Conservation (phyloP, 2,797 vertebrate species). For the Peromyscus melanophrys region DNA sequence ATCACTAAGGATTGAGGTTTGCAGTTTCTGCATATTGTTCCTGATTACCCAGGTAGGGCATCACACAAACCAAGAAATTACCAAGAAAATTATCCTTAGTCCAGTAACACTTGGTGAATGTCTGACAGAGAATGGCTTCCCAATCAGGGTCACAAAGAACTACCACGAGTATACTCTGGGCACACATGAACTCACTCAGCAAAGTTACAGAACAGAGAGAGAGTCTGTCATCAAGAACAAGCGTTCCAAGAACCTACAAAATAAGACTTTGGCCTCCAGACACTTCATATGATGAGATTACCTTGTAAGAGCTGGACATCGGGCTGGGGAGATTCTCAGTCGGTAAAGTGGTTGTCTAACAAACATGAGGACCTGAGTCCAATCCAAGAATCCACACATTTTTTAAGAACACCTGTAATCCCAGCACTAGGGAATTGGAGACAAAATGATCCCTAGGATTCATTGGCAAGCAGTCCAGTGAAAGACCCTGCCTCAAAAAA, state of each 20-base stretch:
- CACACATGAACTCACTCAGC: background rate
- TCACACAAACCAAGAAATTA: background rate
- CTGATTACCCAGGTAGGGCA: background rate
- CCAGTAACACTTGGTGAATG: background rate
- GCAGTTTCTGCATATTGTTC: background rate
- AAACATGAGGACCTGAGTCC: background rate
- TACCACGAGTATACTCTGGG: background rate
- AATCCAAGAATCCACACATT: background rate
- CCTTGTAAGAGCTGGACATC: background rate
- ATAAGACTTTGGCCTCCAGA: background rate
- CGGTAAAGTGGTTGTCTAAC: no score
- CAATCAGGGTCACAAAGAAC: background rate
- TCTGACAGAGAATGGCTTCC: background rate
- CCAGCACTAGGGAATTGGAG: background rate
- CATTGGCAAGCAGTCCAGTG: background rate
- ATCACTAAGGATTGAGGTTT: background rate
- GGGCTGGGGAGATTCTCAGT: background rate
- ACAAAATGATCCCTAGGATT: background rate
- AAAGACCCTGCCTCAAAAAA: background rate
- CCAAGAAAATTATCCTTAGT: background rate
- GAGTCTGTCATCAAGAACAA: background rate
- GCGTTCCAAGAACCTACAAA: background rate
- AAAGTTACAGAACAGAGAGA: background rate
- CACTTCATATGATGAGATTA: background rate
- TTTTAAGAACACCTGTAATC: background rate